Evolutionary conservation across 2,797 vertebrate genomes (phyloP).

Genomic region (Cercopithecus diana): DNA sequence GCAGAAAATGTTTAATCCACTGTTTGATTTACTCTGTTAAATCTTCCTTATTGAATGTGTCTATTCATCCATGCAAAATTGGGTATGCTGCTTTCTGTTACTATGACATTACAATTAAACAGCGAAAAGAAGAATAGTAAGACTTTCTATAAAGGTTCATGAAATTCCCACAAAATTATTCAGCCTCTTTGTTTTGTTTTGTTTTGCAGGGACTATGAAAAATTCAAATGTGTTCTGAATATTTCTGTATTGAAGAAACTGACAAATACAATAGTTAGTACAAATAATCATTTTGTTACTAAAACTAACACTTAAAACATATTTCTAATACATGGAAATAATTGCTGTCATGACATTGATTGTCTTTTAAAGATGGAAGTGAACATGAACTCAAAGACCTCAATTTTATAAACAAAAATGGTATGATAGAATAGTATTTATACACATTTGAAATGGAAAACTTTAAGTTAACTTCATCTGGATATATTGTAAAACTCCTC

Average conservation of each 20-base stretch:
- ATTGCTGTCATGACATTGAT: slow-evolving; percentile 79
- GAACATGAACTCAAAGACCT: slow-evolving; percentile 68
- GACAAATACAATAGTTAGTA: slow-evolving; percentile 64
- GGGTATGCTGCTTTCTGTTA: slow-evolving; percentile 86
- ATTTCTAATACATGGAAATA: slow-evolving; percentile 81
- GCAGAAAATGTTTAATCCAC: slow-evolving; percentile 89
- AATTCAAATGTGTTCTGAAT: slow-evolving; percentile 51
- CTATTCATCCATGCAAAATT: slow-evolving; percentile 87
- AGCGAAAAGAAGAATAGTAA: slow-evolving; percentile 81
- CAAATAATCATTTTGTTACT: slow-evolving; percentile 77
- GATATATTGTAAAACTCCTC: slow-evolving; percentile 44
- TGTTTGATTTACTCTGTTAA: slow-evolving; percentile 89
- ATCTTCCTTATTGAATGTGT: slow-evolving; percentile 87
- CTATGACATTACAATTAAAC: slow-evolving; percentile 88
- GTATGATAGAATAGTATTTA: slow-evolving; percentile 76
- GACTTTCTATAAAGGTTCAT: slow-evolving; percentile 83
- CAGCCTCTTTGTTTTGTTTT: slow-evolving; percentile 56
- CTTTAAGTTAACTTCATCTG: slow-evolving; percentile 69
- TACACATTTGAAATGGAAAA: slow-evolving; percentile 74
- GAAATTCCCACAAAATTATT: slow-evolving; percentile 84
- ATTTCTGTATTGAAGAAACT: slow-evolving; percentile 54
- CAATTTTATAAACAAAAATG: slow-evolving; percentile 68
- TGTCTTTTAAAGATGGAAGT: slow-evolving; percentile 80
- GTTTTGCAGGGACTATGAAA: slow-evolving; percentile 63
- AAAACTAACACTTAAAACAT: slow-evolving; percentile 76